These are phyloP conservation scores for Anticlea derivata DNA, from an alignment of 2,888 invertebrate species.

Conservation along the genomic window DNA sequence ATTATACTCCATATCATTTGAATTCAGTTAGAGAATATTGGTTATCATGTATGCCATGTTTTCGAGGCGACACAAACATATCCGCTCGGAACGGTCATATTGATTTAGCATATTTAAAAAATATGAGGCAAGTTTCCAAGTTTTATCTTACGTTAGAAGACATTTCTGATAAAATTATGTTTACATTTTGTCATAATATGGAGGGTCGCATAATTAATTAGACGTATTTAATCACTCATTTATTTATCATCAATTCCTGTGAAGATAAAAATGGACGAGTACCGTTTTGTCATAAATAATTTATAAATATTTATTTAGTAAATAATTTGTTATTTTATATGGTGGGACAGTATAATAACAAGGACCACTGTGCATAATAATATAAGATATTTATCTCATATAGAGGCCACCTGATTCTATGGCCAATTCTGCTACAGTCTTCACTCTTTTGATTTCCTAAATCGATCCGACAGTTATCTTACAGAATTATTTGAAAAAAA, in stretches of 20 bases:
- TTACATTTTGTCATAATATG: conserved; percentile 82
- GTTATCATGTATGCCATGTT: too few species aligned
- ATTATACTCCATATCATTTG: too few species aligned
- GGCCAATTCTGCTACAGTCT: background rate
- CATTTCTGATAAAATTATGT: conserved; percentile 21
- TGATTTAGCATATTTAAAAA: background rate
- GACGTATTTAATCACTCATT: conserved; percentile 60
- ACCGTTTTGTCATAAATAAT: conserved; percentile 11
- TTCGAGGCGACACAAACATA: too few species aligned
- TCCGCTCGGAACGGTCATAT: too few species aligned
- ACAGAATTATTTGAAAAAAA: too few species aligned
- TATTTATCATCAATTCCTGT: conserved; percentile 79
- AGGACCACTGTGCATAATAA: too few species aligned
- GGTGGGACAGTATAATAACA: background rate
- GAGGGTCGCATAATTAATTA: conserved; percentile 60
- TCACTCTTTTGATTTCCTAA: too few species aligned
- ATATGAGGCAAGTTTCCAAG: background rate
- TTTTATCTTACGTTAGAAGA: background rate
- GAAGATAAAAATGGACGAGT: conserved; percentile 78
- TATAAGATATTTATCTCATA: too few species aligned
- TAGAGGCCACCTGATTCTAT: background rate
- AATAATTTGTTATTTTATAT: background rate
- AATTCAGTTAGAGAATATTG: too few species aligned
- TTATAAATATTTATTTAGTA: background rate
- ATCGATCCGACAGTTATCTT: too few species aligned